Evolutionary conservation across 2,888 invertebrate genomes (phyloP), one percentile per base, ranked within the genome.

Genomic region (Miltochrista miniata): DNA sequence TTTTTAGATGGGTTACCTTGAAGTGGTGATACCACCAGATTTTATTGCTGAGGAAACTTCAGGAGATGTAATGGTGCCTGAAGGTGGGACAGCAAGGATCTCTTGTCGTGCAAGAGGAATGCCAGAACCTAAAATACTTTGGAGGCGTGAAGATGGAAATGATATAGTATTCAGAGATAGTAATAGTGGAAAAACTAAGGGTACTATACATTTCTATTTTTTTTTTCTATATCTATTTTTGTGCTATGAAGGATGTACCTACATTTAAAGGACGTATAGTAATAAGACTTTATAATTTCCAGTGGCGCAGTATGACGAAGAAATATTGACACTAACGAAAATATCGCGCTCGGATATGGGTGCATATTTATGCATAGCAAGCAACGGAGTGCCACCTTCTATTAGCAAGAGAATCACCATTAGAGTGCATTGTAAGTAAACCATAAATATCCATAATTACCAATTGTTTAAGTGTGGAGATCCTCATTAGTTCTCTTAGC

Each of bases 11-110:
- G 97, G 96, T 30, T 94, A 93, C 81, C 90, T 98, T 66, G 95
- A 97, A 64, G 97, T 98, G 46, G 96, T 97, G 24, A 95, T 98
- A 62, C 97, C 98, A 31, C 98, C 98, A n/a, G 97, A 98, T 83
- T 97, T 98, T 73, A 93, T 97, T 57, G 80, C 94, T 13, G 96
- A 96, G 74, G 96, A 96, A 76, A 97, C 97, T 24, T 97, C 97
- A n/a, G 95, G 97, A 0, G 98, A 98, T 80, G 93, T 97, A 11
- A 96, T 96, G 93, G 96, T 97, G 30, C 95, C 95, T 24, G 98
- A 98, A 92, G 97, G 97, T 47, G 96, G 96, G 34, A 93, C 93
- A 0, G 94, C 93, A 10, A 93, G 92, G 64, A 85, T 95, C 50
- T 93, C 93, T 36, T 95, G 95, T 76, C 89, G 94, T 51, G 97